phyloP scores from a whole-genome alignment of 2,888 invertebrate species.

The Oscheius sp. region DNA sequence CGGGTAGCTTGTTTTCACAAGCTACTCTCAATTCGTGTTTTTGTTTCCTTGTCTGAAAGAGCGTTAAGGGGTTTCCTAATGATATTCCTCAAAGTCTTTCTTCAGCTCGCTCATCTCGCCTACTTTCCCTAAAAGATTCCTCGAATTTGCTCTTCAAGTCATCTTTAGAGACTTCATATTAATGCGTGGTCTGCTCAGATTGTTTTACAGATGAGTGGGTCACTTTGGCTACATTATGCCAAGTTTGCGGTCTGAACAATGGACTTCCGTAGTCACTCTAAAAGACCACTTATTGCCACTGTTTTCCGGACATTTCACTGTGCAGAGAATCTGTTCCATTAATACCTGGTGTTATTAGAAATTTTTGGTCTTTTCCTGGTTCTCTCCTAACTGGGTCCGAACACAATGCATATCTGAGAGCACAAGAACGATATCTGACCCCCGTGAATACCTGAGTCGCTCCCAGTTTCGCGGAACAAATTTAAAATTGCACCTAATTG shows the following conservation, averaged over 20 bases:
- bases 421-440: conserved; percentile 23
- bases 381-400: too few relatives aligned
- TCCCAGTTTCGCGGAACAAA: background rate
- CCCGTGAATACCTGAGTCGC: background rate
- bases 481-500: too few relatives aligned
- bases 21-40: background rate
- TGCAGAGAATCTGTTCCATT: too few relatives aligned
- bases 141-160: background rate
- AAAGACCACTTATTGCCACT: conserved; percentile 17
- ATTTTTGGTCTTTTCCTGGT: too few relatives aligned
- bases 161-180: background rate
- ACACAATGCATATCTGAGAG: conserved; percentile 25
- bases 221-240: conserved; percentile 33
- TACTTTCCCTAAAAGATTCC: too few relatives aligned
- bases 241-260: conserved; percentile 19
- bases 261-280: conserved; percentile 15
- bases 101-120: too few relatives aligned
- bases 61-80: background rate
- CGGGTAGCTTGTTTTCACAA: too few relatives aligned
- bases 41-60: background rate
- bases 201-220: conserved; percentile 31
- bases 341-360: too few relatives aligned
- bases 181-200: conserved; percentile 21
- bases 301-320: too few relatives aligned
- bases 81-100: conserved; percentile 7